Base-by-base conservation (phyloP, 1,140 invertebrate genomes). In the Cyphomyrmex costatus region DNA sequence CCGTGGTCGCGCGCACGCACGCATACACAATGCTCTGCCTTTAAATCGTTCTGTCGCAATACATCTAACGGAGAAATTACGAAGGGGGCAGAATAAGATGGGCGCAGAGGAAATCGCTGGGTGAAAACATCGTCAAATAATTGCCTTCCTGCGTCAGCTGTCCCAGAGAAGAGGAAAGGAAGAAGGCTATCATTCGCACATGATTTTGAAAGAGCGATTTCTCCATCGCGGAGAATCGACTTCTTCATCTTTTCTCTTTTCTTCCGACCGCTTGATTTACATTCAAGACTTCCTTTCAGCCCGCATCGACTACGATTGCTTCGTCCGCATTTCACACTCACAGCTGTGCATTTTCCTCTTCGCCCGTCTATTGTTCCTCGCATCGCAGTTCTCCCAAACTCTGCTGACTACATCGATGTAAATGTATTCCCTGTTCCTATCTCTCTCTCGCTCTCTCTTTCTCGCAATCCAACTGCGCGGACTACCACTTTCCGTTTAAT, bases 11-110 rank as follows among this genome's bases (percentile, higher is more conserved):
- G 66, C 85, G 24, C n/a, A n/a, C 77, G 56, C 73, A 80, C 79
- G 70, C 88, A 87, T 78, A 87, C 89, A 93, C 91, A 93, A 93
- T 94, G 93, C 93, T 94, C 94, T 93, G 93, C 91, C 89, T 46
- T 91, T 88, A 76, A 87, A 77, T 89, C 89, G 78, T 65, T 85
- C 65, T 79, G 46, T 85, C 66, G 53, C 53, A n/a, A 49, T 66
- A 51, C 51, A 89, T 53, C 80, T 88, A 85, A 78, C 63, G 65
- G 77, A 63, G 46, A 79, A 88, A 78, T 85, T 66, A 56, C 77
- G 85, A 89, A 85, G 63, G 83, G 77, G 53, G 42, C 19, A 27
- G 46, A 85, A 85, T 79, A n/a, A 24, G 46, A 66, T 61, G 79
- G 68, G n/a, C 27, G 30, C 33, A 61, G 79, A 83, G 71, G 66